Conservation (phyloP, 2,797 vertebrate species). For the Trachurus trachurus region DNA sequence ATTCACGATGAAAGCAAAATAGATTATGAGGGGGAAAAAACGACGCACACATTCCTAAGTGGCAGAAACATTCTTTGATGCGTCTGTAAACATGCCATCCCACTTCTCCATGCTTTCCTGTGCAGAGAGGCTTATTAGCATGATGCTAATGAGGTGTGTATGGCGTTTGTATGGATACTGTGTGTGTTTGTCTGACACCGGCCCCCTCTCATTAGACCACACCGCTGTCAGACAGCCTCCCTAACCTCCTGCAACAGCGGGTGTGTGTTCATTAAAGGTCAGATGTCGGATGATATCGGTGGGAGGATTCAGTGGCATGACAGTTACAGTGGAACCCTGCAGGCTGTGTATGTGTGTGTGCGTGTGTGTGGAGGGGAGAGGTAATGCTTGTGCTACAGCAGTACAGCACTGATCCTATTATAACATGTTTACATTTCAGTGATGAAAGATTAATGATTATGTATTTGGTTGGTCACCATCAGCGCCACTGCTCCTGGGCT, state of each 20-base stretch:
- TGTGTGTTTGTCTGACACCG: constrained; percentile 52
- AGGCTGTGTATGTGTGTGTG: neutral
- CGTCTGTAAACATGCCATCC: constrained; percentile 42
- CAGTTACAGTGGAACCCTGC: constrained; percentile 38
- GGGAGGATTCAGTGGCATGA: constrained; percentile 33
- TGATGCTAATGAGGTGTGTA: constrained; percentile 76
- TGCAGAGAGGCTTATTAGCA: constrained; percentile 67
- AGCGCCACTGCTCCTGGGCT: constrained; percentile 1
- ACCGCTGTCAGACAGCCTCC: constrained; percentile 53
- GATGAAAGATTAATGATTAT: constrained; percentile 22
- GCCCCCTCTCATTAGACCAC: constrained; percentile 72
- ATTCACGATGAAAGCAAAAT: constrained; percentile 10
- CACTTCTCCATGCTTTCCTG: constrained; percentile 37
- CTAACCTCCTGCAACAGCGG: constrained; percentile 46
- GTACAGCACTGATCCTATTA: constrained; percentile 17
- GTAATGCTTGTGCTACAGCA: constrained; percentile 1
- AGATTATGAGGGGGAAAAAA: neutral
- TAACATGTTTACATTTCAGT: neutral
- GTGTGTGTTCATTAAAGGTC: constrained; percentile 76
- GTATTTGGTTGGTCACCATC: constrained; percentile 15
- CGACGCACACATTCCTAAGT: neutral
- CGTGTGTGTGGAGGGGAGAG: neutral
- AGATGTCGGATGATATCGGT: constrained; percentile 62
- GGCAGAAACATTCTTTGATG: constrained; percentile 25
- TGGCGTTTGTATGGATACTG: constrained; percentile 38